Evolutionary conservation across 2,113 vertebrate species (phyloP), one percentile per base, ranked within the genome.

Genomic region (Festucalex cinctus): DNA sequence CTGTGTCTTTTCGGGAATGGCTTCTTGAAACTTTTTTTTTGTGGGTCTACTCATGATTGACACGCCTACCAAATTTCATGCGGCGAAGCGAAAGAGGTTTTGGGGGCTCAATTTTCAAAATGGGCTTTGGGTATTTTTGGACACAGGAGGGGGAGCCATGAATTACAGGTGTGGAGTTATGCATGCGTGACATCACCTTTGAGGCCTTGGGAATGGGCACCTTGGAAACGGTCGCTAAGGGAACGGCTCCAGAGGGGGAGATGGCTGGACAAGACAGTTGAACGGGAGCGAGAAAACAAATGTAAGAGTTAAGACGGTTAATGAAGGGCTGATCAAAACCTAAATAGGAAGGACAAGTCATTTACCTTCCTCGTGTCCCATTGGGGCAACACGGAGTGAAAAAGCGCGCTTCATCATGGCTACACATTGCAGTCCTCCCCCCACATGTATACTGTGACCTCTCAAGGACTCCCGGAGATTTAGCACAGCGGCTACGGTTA

Each of bases 151-250:
- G 8, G 60, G 68, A 72, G 41, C 75, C 68, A 78, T 74, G 74
- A 75, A 85, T 89, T 89, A 89, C 87, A 91, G 90, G 89, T 93
- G 89, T 91, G 78, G 75, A 84, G 83, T 90, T 91, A 90, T 90
- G 88, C 80, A 89, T 86, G 89, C 78, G 78, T 91, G 90, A 92
- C 90, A 91, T 90, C 89, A 90, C 85, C n/a, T n/a, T n/a, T 73
- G 78, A 75, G 83, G 76, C 84, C 78, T 75, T 83, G 85, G 88
- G 83, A 88, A 85, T 85, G 80, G 84, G 89, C 73, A 84, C 88
- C 89, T 88, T 91, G 90, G 90, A 91, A 90, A 92, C 90, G 51
- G 89, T 92, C 89, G 83, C 88, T 91, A 91, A 85, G 90, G 88
- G 90, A 92, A 91, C 89, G 85, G 89, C 86, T 80, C 74, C 80